These are phyloP conservation scores for Cisticola juncidis DNA, from an alignment of 2,113 vertebrate species.

Conservation along the genomic window DNA sequence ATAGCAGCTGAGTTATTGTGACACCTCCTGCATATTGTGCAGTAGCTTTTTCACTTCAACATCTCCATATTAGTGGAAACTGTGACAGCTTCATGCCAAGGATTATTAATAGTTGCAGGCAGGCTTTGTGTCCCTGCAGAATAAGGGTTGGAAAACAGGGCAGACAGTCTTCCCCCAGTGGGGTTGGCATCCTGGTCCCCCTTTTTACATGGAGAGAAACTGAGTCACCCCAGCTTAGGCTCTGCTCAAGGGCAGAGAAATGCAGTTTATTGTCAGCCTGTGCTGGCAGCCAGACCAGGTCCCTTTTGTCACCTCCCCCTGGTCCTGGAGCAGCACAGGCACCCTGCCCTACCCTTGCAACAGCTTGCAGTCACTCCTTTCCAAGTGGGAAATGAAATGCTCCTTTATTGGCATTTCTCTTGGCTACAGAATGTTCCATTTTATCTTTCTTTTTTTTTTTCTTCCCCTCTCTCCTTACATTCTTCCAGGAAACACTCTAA, in stretches of 20 bases:
- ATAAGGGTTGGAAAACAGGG: neutral
- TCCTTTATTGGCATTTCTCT: conserved; percentile 25
- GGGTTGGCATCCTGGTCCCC: neutral
- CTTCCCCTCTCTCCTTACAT: neutral
- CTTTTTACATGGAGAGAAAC: neutral
- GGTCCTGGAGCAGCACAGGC: neutral
- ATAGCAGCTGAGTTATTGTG: conserved; percentile 46
- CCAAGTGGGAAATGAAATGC: conserved; percentile 7
- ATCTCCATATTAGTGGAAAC: conserved; percentile 42
- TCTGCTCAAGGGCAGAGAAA: neutral
- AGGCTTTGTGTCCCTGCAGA: neutral
- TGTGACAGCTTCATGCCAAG: conserved; percentile 29
- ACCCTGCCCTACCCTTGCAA: neutral
- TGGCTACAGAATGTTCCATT: conserved; percentile 27
- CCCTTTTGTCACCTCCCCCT: neutral
- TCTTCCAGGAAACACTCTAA: conserved; percentile 39
- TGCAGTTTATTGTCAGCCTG: neutral
- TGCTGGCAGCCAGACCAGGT: neutral
- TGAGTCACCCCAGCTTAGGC: neutral
- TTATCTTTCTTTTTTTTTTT: neutral
- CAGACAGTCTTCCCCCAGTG: neutral
- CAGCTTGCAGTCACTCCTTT: neutral
- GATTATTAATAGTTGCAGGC: conserved; percentile 46
- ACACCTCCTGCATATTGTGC: conserved; percentile 35
- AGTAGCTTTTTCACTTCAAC: conserved; percentile 11